Percentiles rank a stretch among this genome's conserved stretches.
Evolutionary conservation across 2,113 vertebrate species (phyloP).

Genomic region (Pedetes capensis): DNA sequence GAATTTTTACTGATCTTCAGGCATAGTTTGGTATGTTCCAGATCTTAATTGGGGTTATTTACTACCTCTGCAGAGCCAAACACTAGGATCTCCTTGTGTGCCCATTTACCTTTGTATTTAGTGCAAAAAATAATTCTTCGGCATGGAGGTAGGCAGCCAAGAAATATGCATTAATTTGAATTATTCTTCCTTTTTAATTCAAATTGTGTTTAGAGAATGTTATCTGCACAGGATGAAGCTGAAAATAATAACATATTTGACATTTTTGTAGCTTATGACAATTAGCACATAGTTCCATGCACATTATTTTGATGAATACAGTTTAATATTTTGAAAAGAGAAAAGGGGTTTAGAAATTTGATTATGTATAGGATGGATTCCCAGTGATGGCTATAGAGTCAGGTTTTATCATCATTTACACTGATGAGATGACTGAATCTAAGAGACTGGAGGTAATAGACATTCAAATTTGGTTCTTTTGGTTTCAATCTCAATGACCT

Average conservation of each 20-base stretch:
- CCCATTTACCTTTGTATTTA: background rate
- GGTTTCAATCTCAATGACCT: slow-evolving; percentile 53
- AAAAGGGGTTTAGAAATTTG: background rate
- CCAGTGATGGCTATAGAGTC: background rate
- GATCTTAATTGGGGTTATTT: background rate
- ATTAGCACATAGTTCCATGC: background rate
- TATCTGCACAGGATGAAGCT: background rate
- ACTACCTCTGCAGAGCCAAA: background rate
- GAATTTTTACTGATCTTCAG: background rate
- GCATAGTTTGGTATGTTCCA: background rate
- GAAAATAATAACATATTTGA: background rate
- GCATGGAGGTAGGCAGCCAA: background rate
- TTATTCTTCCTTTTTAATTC: background rate
- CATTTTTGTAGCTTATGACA: slow-evolving; percentile 32
- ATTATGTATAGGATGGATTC: background rate
- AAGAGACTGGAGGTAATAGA: background rate
- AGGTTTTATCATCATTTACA: slow-evolving; percentile 3
- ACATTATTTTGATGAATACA: slow-evolving; percentile 3
- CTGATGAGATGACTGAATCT: background rate
- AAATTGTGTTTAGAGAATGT: background rate
- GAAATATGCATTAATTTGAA: background rate
- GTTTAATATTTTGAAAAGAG: background rate
- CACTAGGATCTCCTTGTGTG: background rate
- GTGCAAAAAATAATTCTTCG: background rate
- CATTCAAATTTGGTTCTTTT: slow-evolving; percentile 43